Conservation (phyloP, 2,113 vertebrate species). For the Phrynosoma platyrhinos region DNA sequence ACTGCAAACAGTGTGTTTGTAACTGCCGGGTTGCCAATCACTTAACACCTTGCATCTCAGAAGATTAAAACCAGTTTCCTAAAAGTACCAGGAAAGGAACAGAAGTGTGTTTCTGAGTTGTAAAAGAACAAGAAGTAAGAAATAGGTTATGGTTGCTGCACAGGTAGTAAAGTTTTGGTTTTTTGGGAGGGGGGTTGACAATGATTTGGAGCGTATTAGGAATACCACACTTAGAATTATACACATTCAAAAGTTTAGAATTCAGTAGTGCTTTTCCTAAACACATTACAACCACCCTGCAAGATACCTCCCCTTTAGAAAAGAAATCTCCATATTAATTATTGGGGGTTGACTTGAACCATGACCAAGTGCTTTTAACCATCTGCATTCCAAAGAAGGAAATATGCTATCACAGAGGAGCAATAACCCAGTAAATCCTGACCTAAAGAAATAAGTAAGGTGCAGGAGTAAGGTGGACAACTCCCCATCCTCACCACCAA, state of each 20-base stretch:
- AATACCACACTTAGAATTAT: background rate
- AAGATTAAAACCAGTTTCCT: conserved; percentile 53
- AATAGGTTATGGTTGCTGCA: background rate
- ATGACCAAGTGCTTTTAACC: background rate
- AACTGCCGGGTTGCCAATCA: conserved; percentile 68
- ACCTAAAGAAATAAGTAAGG: background rate
- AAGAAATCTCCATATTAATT: background rate
- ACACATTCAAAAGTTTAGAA: background rate
- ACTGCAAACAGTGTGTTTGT: conserved; percentile 16
- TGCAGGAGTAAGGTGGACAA: too few species aligned
- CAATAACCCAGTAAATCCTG: background rate
- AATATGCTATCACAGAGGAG: background rate
- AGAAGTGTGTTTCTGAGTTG: conserved; percentile 27
- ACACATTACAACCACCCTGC: background rate
- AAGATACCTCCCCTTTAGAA: background rate
- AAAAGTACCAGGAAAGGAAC: conserved; percentile 55
- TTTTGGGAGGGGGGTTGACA: too few species aligned
- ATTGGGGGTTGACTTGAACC: background rate
- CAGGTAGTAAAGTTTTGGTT: too few species aligned
- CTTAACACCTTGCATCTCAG: conserved; percentile 58
- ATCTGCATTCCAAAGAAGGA: too few species aligned
- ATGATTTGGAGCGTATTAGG: too few species aligned
- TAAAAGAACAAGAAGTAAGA: background rate
- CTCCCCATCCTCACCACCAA: background rate
- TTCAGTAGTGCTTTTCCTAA: background rate